Base-by-base conservation (phyloP, 1,140 invertebrate species). In the Bombus polaris region DNA sequence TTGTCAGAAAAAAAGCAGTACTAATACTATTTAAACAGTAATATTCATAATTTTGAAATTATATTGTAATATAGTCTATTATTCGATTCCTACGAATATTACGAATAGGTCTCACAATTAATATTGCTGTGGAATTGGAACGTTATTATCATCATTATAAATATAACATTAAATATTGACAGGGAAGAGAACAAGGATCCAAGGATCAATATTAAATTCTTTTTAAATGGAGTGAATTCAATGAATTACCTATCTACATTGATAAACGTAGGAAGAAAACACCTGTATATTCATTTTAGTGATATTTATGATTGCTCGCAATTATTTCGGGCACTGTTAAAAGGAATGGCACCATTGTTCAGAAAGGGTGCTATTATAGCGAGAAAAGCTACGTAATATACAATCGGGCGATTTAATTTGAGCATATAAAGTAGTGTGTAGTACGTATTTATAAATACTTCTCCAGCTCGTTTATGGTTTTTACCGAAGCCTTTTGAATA, bases 71-170 rank as follows among this genome's bases (percentile, higher is more conserved):
- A 72, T 85, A 85, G 84, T 68, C 71, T 75, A 85, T 73, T 74
- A 74, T 81, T 70, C 70, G 71, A 68, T 85, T 73, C 78, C 71
- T 81, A 81, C 25, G 37, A 73, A 85, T 85, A 85, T 57, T 73
- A 81, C 13, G 8, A 80, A 85, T 85, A 85, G 71, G 62, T 81
- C 70, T 81, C 79, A 42, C 25, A 74, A 85, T 59, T 75, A 85
- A 85, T 85, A 80, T 81, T 81, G 79, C 84, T 81, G 84, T 74
- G 84, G 74, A 87, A 87, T 78, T 86, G 81, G 80, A 77, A 84
- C 81, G 44, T 87, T 76, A 72, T 78, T 84, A 87, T 83, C 66
- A 77, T 87, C 68, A 77, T 87, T 77, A 86, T 79, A 85, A 81
- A 42, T 44, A 72, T 65, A 79, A 35, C 59, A 76, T 59, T 57